Percentiles rank a stretch among this genome's conserved stretches.
These are phyloP conservation scores for Schizaphis graminum DNA, from an alignment of 2,888 invertebrate genomes.

Conservation along the genomic window DNA sequence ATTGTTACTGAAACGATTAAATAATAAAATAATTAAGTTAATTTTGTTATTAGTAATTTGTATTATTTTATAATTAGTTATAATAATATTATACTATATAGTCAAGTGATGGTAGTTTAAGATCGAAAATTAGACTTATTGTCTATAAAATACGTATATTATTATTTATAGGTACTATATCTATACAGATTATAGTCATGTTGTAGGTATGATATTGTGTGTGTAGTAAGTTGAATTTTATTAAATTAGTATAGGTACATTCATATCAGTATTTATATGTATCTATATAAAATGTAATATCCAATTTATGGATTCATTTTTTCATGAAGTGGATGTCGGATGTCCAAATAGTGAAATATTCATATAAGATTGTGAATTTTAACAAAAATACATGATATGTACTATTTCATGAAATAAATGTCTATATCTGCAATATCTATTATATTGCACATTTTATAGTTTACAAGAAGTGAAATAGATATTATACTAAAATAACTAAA, in stretches of 20 bases:
- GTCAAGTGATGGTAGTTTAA: neutral
- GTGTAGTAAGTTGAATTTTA: neutral
- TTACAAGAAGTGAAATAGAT: neutral
- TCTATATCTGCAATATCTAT: too few species aligned
- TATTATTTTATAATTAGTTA: neutral
- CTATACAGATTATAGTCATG: neutral
- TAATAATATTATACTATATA: neutral
- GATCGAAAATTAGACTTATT: neutral
- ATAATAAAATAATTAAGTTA: neutral
- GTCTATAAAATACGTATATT: too few species aligned
- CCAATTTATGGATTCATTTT: neutral
- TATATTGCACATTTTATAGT: neutral
- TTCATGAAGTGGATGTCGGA: neutral
- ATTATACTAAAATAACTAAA: neutral
- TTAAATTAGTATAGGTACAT: neutral
- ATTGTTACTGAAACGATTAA: neutral
- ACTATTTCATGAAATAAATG: too few species aligned
- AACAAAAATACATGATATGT: neutral
- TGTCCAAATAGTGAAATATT: neutral
- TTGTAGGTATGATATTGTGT: neutral
- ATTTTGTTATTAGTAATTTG: neutral
- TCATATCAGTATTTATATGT: too few species aligned
- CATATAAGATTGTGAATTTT: neutral
- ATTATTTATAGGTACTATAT: too few species aligned
- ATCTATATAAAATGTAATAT: neutral